Base-by-base conservation (phyloP, 2,888 invertebrate genomes). In the Diarsia rubi region DNA sequence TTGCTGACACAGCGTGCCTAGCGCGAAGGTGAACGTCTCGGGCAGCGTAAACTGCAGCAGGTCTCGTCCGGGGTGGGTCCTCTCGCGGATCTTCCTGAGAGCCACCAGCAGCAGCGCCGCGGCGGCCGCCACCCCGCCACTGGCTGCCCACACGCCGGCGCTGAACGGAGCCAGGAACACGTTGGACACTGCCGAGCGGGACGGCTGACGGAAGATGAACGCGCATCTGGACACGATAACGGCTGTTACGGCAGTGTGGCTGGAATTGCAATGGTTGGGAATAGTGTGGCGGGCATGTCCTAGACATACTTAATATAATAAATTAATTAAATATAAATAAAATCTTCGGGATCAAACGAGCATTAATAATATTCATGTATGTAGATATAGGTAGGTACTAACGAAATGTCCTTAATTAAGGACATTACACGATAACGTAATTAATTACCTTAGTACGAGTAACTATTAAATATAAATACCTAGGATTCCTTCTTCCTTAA, bases 1-100 rank as follows among this genome's bases (percentile, higher is more conserved):
- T 94, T 97, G 97, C 88, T 97, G 97, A 74, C 97, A 97, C 81
- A 97, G 92, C 9, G 97, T 96, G 5, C 97, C 97, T 74, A 97
- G 91, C 0, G 97, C 95, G 72, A 97, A 97, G 1, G 97, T 96
- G 49, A 97, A 84, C 24, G 96, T 93, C 76, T 97, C 97, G 0
- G 94, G 89, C 47, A 90, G 73, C 2, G 94, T 91, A 31, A 95
- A 87, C 8, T 85, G 86, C 44, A 57, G 59, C 14, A 92, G 88
- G 9, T 82, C 81, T 14, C 69, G 70, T 84, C 83, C 27, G 65
- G 69, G 21, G 78, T 81, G 52, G 80, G 81, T 31, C 12, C 79
- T 74, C 60, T 64, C 64, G 19, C 64, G 64, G 60, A 70, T 64
- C 47, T 70, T 67, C 63, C 78, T 81, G 81, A 90, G 76, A 42